Conservation (phyloP, 2,888 invertebrate genomes). For the Cerastis rubricosa region DNA sequence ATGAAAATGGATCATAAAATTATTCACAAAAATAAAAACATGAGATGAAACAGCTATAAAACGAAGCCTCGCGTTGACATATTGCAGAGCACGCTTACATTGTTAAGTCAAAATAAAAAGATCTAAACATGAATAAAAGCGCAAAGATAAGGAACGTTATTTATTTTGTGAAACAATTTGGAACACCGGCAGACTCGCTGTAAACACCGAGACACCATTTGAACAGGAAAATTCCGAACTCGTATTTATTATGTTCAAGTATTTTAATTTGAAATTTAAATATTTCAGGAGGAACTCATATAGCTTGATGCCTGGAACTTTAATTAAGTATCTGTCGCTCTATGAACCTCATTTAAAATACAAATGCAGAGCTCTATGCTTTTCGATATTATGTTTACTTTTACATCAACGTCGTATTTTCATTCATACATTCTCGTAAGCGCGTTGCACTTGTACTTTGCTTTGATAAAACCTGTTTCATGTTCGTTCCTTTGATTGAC, state of each 20-base stretch:
- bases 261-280: slow-evolving; percentile 61
- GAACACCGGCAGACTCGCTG: slow-evolving; percentile 47
- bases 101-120: slow-evolving; percentile 75
- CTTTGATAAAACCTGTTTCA: slow-evolving; percentile 20
- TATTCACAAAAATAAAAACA: slow-evolving; percentile 73
- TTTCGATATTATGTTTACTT: neutral
- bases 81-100: slow-evolving; percentile 71
- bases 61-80: slow-evolving; percentile 74
- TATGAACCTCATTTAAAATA: slow-evolving; percentile 16
- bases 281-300: slow-evolving; percentile 42
- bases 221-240: slow-evolving; percentile 55
- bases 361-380: neutral
- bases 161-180: slow-evolving; percentile 77
- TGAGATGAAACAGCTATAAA: slow-evolving; percentile 70
- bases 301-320: slow-evolving; percentile 25
- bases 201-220: slow-evolving; percentile 51
- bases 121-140: slow-evolving; percentile 71
- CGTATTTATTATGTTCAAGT: slow-evolving; percentile 52
- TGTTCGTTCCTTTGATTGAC: slow-evolving; percentile 22
- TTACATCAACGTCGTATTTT: neutral
- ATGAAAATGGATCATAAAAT: slow-evolving; percentile 70
- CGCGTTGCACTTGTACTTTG: neutral
- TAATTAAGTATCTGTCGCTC: slow-evolving; percentile 28
- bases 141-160: slow-evolving; percentile 74
- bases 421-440: neutral